These are phyloP conservation scores for Lamellibrachia luymesi DNA, from an alignment of 1,140 invertebrate species.

Conservation along the genomic window DNA sequence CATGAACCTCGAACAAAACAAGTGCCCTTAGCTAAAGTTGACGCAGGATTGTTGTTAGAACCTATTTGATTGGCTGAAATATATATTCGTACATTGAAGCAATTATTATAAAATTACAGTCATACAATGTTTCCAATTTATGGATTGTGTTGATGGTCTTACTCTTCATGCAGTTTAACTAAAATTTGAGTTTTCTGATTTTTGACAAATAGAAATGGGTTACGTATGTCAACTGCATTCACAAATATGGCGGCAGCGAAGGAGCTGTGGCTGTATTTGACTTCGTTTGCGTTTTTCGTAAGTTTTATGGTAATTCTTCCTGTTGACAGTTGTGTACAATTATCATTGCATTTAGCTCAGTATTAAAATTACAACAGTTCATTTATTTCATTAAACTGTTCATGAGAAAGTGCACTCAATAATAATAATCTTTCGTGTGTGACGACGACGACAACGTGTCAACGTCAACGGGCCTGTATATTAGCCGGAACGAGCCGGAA, in stretches of 20 bases:
- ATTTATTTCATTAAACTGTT: not conserved
- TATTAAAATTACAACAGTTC: not conserved
- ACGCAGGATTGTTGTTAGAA: not conserved
- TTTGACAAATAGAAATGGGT: not conserved
- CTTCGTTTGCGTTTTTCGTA: not conserved
- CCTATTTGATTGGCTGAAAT: not conserved
- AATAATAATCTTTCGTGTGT: not conserved
- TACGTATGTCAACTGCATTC: not conserved
- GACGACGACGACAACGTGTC: not conserved
- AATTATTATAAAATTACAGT: not conserved
- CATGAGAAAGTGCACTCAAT: not conserved
- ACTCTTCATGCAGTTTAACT: not conserved
- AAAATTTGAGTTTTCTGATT: not conserved
- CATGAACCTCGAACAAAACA: not conserved
- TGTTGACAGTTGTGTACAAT: not conserved
- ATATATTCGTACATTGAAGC: not conserved
- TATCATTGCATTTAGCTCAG: not conserved
- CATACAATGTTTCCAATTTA: not conserved
- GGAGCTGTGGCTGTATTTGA: not conserved
- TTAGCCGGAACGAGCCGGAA: too few relatives aligned
- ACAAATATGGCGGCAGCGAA: not conserved
- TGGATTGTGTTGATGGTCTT: not conserved
- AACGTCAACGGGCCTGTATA: too few relatives aligned
- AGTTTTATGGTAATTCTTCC: not conserved
- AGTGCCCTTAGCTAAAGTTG: not conserved